Percentiles rank a stretch among this genome's conserved stretches.
Evolutionary conservation across 1,140 invertebrate genomes (phyloP).

Genomic region (Diorhabda sublineata): DNA sequence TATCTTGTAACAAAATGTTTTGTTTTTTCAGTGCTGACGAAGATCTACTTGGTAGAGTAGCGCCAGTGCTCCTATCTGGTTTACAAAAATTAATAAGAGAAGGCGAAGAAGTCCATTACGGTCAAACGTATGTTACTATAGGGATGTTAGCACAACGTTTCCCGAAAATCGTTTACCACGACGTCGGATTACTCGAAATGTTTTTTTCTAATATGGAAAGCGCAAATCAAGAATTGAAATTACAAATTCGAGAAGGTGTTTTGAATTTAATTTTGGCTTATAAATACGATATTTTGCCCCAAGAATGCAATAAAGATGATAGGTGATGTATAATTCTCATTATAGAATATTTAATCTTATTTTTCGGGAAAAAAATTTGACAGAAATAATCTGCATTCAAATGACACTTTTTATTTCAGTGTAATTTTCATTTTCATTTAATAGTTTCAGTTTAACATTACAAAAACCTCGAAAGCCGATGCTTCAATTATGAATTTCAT

Average conservation of each 20-base stretch:
- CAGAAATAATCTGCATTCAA: too few species aligned
- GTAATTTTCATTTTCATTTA: too few species aligned
- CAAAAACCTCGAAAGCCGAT: too few species aligned
- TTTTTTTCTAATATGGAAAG: constrained; percentile 63
- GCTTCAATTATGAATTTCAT: too few species aligned
- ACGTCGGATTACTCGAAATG: constrained; percentile 59
- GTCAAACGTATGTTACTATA: constrained; percentile 71
- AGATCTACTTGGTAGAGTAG: constrained; percentile 57
- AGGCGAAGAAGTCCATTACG: constrained; percentile 57
- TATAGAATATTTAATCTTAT: too few species aligned
- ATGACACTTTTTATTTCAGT: too few species aligned
- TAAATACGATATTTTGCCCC: constrained; percentile 48
- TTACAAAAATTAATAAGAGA: constrained; percentile 67
- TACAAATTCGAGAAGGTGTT: constrained; percentile 39
- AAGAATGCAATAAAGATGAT: constrained; percentile 38
- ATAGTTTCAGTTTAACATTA: too few species aligned
- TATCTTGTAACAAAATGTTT: constrained; percentile 7
- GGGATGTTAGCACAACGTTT: constrained; percentile 67
- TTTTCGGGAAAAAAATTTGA: too few species aligned
- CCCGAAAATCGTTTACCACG: constrained; percentile 65
- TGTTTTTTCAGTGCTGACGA: constrained; percentile 55
- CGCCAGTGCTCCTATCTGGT: constrained; percentile 63
- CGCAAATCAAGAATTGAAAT: constrained; percentile 49
- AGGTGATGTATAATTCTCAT: constrained; percentile 10
- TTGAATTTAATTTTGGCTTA: constrained; percentile 58